Conservation (phyloP, 1,140 invertebrate species). For the Steinernema khuongi region DNA sequence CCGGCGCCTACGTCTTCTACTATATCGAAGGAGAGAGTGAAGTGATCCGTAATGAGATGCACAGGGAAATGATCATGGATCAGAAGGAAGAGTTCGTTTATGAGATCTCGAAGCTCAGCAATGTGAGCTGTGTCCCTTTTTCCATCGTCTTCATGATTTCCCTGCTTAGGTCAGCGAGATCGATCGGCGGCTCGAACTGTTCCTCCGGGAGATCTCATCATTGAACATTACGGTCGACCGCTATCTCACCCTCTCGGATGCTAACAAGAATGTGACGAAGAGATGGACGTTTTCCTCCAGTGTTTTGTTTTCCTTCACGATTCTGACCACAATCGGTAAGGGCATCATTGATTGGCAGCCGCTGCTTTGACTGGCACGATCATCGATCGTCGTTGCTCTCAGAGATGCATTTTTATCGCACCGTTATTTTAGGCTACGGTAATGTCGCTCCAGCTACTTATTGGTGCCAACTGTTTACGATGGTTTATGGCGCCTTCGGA, state of each 20-base stretch:
- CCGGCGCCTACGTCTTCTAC: constrained; percentile 49
- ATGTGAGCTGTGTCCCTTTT: constrained; percentile 20
- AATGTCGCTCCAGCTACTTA: constrained; percentile 50
- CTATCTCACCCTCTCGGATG: constrained; percentile 42
- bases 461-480: constrained; percentile 50
- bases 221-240: constrained; percentile 45
- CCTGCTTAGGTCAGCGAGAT: constrained; percentile 40
- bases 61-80: constrained; percentile 17
- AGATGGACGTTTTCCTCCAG: constrained; percentile 48
- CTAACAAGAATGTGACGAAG: constrained; percentile 36
- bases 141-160: neutral
- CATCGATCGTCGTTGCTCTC: neutral
- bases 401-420: neutral
- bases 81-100: constrained; percentile 25
- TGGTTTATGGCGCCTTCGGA: constrained; percentile 53
- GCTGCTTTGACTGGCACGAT: neutral
- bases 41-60: constrained; percentile 34
- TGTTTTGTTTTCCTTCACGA: constrained; percentile 52
- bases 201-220: constrained; percentile 45
- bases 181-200: constrained; percentile 37
- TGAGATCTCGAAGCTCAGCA: constrained; percentile 21
- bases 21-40: constrained; percentile 49
- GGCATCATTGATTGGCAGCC: neutral
- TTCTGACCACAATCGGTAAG: constrained; percentile 47
- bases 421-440: constrained; percentile 43